Conservation (phyloP, 2,888 invertebrate genomes). For the Agrenia bidenticulata region DNA sequence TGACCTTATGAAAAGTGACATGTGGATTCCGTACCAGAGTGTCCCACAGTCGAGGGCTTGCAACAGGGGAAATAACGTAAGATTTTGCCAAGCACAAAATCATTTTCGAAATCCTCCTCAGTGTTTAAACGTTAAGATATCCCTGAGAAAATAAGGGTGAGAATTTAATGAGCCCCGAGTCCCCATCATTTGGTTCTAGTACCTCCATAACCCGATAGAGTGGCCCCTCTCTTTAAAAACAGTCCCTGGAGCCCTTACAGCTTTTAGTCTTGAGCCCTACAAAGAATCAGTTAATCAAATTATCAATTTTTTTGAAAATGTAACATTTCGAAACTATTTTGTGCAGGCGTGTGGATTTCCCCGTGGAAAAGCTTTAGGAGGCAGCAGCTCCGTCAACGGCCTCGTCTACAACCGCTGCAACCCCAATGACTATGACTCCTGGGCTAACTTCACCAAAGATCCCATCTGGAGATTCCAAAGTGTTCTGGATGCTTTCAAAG, state of each 20-base stretch:
- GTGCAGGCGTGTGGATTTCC: conserved; percentile 27
- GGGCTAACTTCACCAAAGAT: conserved; percentile 37
- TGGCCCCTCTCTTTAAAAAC: too few species aligned
- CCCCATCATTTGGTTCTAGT: too few species aligned
- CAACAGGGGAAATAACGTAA: conserved; percentile 14
- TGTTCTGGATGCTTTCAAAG: conserved; percentile 22
- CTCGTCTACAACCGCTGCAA: conserved; percentile 38
- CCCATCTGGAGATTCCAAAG: conserved; percentile 29
- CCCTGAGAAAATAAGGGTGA: too few species aligned
- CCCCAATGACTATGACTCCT: conserved; percentile 34
- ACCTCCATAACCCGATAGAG: too few species aligned
- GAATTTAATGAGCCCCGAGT: too few species aligned
- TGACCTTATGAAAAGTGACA: not conserved
- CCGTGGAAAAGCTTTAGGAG: conserved; percentile 36
- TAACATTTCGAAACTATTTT: not conserved
- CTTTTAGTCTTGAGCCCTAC: too few species aligned
- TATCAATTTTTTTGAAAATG: not conserved
- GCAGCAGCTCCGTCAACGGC: conserved; percentile 32
- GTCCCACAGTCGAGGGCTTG: conserved; percentile 22
- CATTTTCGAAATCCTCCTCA: too few species aligned
- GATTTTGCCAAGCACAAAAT: too few species aligned
- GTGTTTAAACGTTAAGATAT: too few species aligned
- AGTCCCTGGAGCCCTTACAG: too few species aligned
- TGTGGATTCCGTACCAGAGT: conserved; percentile 7
- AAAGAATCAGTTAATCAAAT: too few species aligned